Evolutionary conservation across 2,113 vertebrate species (phyloP).

Genomic region (Zapus hudsonius): DNA sequence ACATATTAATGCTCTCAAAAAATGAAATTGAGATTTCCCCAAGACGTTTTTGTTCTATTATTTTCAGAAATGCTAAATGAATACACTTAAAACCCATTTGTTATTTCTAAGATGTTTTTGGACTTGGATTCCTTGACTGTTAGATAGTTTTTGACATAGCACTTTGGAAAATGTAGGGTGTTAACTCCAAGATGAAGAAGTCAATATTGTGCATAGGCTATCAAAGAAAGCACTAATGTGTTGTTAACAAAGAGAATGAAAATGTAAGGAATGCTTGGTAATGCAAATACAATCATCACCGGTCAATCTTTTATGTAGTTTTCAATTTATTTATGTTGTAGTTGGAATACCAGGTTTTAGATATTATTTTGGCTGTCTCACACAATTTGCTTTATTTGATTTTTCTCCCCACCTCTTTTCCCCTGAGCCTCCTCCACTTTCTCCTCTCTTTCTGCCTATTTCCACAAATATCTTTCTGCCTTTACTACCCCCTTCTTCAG

Average conservation of each 20-base stretch:
- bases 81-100: slow-evolving; percentile 6
- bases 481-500: too few relatives aligned
- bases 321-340: too few relatives aligned
- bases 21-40: not conserved
- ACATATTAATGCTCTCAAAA: too few relatives aligned
- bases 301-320: too few relatives aligned
- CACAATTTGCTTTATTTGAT: too few relatives aligned
- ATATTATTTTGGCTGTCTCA: too few relatives aligned
- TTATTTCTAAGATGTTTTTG: slow-evolving; percentile 10
- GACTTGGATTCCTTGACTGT: not conserved
- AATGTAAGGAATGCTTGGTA: not conserved
- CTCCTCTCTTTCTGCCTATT: too few relatives aligned
- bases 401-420: too few relatives aligned
- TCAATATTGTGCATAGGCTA: not conserved
- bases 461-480: too few relatives aligned
- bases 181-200: not conserved
- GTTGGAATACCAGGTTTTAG: too few relatives aligned
- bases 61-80: not conserved
- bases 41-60: not conserved
- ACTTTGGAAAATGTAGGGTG: not conserved
- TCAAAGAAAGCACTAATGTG: not conserved
- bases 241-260: not conserved
- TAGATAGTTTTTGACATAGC: not conserved
- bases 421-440: too few relatives aligned
- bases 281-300: not conserved